Conservation (phyloP, 2,797 vertebrate genomes). For the Ciconia nigra region DNA sequence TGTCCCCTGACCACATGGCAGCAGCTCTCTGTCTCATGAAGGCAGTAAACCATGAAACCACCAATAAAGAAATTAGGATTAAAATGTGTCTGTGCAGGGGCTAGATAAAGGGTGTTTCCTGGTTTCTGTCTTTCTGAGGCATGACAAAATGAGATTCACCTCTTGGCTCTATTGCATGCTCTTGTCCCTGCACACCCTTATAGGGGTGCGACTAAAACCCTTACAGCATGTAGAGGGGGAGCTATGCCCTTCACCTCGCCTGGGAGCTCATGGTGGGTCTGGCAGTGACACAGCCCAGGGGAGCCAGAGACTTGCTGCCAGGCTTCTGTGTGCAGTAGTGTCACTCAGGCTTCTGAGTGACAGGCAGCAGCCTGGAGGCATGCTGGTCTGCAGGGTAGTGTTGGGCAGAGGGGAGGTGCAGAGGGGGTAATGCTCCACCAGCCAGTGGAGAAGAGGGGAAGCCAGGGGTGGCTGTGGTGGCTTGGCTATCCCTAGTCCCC, state of each 20-base stretch:
- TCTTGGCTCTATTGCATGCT: background rate
- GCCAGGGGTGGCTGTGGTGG: background rate
- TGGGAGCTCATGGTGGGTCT: background rate
- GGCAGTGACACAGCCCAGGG: background rate
- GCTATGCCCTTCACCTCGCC: background rate
- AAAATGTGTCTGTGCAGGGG: background rate
- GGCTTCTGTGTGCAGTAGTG: background rate
- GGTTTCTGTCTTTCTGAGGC: background rate
- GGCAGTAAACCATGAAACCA: background rate
- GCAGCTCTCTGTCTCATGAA: background rate
- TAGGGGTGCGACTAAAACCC: background rate
- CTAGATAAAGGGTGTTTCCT: background rate
- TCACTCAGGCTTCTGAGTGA: background rate
- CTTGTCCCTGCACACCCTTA: background rate
- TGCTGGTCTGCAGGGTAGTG: rapidly evolving
- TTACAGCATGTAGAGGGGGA: background rate
- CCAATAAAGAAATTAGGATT: background rate
- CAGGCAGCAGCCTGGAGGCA: background rate
- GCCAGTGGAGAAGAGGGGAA: background rate
- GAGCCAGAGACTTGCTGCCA: background rate
- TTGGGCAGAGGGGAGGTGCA: background rate
- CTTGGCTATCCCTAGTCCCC: background rate
- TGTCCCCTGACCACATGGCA: background rate
- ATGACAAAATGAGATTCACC: background rate
- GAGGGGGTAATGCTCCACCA: background rate